These are phyloP conservation scores for Hartigia nigra DNA, from an alignment of 2,888 invertebrate genomes.

Conservation along the genomic window DNA sequence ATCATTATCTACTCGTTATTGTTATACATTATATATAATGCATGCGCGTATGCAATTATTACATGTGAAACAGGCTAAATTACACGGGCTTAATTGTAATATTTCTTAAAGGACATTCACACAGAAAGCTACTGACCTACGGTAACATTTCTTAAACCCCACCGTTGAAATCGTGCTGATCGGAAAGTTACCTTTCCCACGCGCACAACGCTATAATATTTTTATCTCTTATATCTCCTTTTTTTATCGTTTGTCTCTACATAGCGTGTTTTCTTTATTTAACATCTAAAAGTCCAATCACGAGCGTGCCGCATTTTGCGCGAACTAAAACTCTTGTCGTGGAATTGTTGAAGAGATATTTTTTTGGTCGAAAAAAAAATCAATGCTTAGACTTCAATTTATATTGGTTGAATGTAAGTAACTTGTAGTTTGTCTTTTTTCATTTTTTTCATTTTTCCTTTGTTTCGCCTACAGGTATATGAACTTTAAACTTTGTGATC, in stretches of 20 bases:
- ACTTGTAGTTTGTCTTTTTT: background rate
- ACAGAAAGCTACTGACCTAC: conserved; percentile 16
- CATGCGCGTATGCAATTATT: conserved; percentile 1
- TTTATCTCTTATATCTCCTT: conserved; percentile 16
- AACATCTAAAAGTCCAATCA: background rate
- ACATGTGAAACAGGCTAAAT: conserved; percentile 2
- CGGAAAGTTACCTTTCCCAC: background rate
- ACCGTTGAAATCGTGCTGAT: conserved; percentile 17
- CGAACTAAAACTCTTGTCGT: background rate
- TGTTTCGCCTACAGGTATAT: too few species aligned
- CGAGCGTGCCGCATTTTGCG: background rate
- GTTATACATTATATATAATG: background rate
- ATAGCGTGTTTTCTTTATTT: conserved; percentile 6
- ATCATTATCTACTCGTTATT: conserved; percentile 5
- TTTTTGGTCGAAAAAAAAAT: background rate
- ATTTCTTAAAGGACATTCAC: conserved; percentile 8
- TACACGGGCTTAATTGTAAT: conserved; percentile 1
- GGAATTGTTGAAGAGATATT: background rate
- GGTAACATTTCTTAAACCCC: conserved; percentile 20
- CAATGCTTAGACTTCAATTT: background rate
- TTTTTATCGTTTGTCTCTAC: conserved; percentile 12
- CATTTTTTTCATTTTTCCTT: background rate
- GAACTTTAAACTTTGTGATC: background rate
- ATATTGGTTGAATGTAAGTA: background rate
- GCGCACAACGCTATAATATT: background rate